Base-by-base conservation (phyloP, 2,888 invertebrate genomes). In the Heliconius ethilla region DNA sequence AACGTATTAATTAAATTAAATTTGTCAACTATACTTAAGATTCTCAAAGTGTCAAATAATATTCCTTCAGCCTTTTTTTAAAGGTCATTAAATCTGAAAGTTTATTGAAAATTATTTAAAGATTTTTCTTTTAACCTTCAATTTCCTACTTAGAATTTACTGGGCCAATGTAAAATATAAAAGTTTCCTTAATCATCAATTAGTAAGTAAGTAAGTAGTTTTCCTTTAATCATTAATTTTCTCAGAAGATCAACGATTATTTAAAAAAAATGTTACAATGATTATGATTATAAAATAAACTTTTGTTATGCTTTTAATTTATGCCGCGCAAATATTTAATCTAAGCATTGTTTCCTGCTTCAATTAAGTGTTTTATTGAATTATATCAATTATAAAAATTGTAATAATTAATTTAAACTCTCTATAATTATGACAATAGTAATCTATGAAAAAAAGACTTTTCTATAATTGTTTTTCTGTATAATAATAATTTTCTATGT, bases 211-310 rank as follows among this genome's bases (percentile, higher is more conserved):
- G 33, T 40, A 11, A 6, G 3, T 40, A 40, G 9, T 67, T 67
- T 67, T 37, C 67, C 37, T n/a, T 37, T n/a, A n/a, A 67, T n/a
- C 1, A 37, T 67, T 37, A 67, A 67, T 67, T 67, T n/a, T 37
- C n/a, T 67, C 18, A 37, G 4, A 9, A 37, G 11, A 67, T 13
- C 40, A 25, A 40, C 6, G 27, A 69, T 25, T 3, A 3, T 25
- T 45, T 69, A 15, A 40, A 25, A 4, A 33, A 6, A 15, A 6
- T 27, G 15, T 6, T 37, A 13, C 6, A n/a, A 37, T 67, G 6
- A 67, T n/a, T n/a, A 67, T 67, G 33, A 66, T 33, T 11, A 18
- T 18, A 13, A 29, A 65, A 29, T 27, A 63, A 33, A 18, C 6
- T 40, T 67, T 67, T 67, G 22, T 67, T 40, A 15, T 66, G 1